phyloP scores from a whole-genome alignment of 2,113 vertebrate genomes.

The Pholis gunnellus region DNA sequence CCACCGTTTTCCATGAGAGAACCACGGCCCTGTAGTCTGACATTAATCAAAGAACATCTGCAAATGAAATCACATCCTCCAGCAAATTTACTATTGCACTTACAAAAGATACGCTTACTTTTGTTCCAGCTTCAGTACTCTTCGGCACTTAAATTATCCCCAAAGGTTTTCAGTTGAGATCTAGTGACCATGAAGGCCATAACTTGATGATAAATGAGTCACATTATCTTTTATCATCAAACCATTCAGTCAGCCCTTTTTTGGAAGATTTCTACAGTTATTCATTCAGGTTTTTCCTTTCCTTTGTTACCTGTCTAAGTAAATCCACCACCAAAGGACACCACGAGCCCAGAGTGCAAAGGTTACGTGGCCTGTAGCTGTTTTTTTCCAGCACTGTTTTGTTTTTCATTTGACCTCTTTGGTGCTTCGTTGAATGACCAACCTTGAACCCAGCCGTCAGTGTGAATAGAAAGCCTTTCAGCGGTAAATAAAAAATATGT shows the following conservation, averaged over 20 bases:
- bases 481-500: constrained; percentile 9
- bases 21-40: neutral
- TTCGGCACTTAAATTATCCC: too few species aligned
- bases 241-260: neutral
- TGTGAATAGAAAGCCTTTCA: neutral
- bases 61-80: neutral
- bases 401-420: constrained; percentile 11
- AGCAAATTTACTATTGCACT: neutral
- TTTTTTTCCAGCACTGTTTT: constrained; percentile 4
- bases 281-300: neutral
- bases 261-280: neutral
- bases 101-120: too few species aligned
- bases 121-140: too few species aligned
- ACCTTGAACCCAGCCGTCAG: constrained; percentile 20
- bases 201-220: neutral
- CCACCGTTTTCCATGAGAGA: too few species aligned
- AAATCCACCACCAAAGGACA: neutral
- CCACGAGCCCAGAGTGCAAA: neutral
- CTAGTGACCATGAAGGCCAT: neutral
- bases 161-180: too few species aligned
- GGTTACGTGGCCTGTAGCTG: neutral
- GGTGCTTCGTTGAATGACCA: neutral
- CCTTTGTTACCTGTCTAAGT: neutral
- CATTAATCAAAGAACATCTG: neutral
- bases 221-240: neutral